These are phyloP conservation scores for Hyaena hyaena DNA, from an alignment of 2,113 vertebrate species.

Conservation along the genomic window DNA sequence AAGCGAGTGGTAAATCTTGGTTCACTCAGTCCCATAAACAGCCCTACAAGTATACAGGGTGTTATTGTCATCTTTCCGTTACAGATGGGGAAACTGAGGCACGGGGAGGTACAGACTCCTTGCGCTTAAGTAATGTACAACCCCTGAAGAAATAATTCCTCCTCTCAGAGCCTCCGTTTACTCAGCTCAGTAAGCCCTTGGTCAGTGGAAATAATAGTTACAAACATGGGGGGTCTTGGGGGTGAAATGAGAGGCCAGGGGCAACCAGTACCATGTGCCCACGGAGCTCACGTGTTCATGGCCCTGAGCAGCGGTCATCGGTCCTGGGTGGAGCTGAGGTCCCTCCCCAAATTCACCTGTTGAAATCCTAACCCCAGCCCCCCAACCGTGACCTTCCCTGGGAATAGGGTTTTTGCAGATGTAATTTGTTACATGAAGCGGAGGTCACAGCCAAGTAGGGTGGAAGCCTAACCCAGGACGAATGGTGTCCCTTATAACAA, in stretches of 20 bases:
- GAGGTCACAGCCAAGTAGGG: not conserved
- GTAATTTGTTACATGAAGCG: too few species aligned
- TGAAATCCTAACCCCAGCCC: not conserved
- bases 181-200: not conserved
- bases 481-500: not conserved
- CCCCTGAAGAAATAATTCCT: not conserved
- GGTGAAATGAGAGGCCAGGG: not conserved
- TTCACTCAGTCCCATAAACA: not conserved
- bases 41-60: not conserved
- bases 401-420: not conserved
- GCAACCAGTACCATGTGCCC: not conserved
- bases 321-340: not conserved
- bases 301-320: not conserved
- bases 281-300: fast-evolving
- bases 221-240: too few species aligned
- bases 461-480: not conserved
- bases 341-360: not conserved
- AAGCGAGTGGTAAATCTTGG: not conserved
- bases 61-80: not conserved
- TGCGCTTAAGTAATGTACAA: too few species aligned
- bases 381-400: not conserved
- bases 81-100: not conserved
- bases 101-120: fast-evolving
- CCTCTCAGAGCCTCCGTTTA: not conserved
- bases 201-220: not conserved